Conservation (phyloP, 2,888 invertebrate genomes). For the Platycheirus rosarum region DNA sequence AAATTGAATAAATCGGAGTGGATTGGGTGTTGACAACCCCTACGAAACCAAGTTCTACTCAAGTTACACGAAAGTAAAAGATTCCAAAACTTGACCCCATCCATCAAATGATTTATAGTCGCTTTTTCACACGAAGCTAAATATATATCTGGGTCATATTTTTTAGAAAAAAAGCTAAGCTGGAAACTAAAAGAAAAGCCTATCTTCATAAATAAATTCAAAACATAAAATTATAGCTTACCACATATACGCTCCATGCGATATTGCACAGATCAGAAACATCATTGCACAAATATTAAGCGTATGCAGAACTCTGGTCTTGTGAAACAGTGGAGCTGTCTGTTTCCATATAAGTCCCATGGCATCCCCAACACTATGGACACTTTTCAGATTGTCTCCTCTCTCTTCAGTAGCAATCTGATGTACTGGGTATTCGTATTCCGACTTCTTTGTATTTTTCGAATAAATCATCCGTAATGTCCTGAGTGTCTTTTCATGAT, state of each 20-base stretch:
- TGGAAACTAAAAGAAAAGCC: no score
- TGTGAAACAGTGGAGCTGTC: conserved; percentile 79
- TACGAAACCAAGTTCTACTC: no score
- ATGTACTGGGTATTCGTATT: conserved; percentile 84
- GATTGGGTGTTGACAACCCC: no score
- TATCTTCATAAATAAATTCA: no score
- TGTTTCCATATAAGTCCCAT: conserved; percentile 79
- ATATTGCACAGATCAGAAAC: conserved; percentile 78
- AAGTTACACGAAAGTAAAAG: no score
- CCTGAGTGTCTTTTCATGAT: conserved; percentile 84
- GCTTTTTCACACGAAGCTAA: no score
- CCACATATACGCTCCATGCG: conserved; percentile 81
- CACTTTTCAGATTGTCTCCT: conserved; percentile 78
- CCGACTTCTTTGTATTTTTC: conserved; percentile 82
- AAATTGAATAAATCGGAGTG: no score
- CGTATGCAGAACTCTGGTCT: conserved; percentile 77
- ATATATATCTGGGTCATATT: no score
- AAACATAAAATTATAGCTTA: no score
- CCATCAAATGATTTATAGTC: no score
- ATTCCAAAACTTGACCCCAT: no score
- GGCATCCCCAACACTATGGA: conserved; percentile 77
- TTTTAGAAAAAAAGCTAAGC: no score
- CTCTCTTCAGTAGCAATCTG: conserved; percentile 75
- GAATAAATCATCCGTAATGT: conserved; percentile 86
- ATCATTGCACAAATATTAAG: conserved; percentile 78